phyloP scores from a whole-genome alignment of 2,888 invertebrate genomes.

The Apotomis betuletana region DNA sequence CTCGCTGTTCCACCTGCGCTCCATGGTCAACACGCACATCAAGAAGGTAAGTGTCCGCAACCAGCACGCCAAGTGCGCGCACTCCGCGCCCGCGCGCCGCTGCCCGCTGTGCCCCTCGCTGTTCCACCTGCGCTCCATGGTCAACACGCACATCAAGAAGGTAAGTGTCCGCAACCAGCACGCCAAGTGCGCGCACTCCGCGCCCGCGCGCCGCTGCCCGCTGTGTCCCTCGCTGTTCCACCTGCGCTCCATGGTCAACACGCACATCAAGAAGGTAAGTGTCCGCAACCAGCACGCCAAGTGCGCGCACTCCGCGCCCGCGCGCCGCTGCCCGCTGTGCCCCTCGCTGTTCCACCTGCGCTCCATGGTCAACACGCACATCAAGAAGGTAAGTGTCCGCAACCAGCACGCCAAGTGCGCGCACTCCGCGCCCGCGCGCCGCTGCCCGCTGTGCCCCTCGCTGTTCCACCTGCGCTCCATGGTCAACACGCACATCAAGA shows the following conservation, averaged over 20 bases:
- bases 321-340: slow-evolving; percentile 75
- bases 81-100: slow-evolving; percentile 69
- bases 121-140: slow-evolving; percentile 77
- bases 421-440: slow-evolving; percentile 69
- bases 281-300: slow-evolving; percentile 71
- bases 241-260: slow-evolving; percentile 76
- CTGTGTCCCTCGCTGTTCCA: slow-evolving; percentile 79
- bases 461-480: slow-evolving; percentile 76
- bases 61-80: slow-evolving; percentile 73
- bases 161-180: slow-evolving; percentile 71
- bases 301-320: slow-evolving; percentile 71
- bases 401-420: slow-evolving; percentile 74
- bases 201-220: slow-evolving; percentile 72
- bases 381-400: slow-evolving; percentile 69
- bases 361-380: slow-evolving; percentile 78
- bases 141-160: slow-evolving; percentile 77
- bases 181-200: slow-evolving; percentile 70
- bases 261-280: slow-evolving; percentile 72
- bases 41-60: slow-evolving; percentile 70
- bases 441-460: slow-evolving; percentile 77
- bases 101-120: slow-evolving; percentile 78
- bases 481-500: slow-evolving; percentile 77
- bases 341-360: slow-evolving; percentile 76
- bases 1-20: slow-evolving; percentile 75
- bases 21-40: slow-evolving; percentile 78